Conservation (phyloP, 1,140 invertebrate genomes). For the Pemphigus obesinymphae region DNA sequence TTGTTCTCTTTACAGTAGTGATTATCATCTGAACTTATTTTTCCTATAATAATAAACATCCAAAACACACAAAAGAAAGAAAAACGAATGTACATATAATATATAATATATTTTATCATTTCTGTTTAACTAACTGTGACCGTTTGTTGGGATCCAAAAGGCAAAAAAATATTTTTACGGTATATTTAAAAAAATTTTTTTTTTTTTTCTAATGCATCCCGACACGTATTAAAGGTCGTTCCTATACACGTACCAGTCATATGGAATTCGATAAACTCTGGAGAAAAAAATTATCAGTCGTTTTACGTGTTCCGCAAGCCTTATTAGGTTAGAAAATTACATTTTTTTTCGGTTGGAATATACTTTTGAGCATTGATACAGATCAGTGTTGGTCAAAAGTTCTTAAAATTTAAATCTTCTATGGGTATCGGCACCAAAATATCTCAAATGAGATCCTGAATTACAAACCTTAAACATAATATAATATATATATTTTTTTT, state of each 20-base stretch:
- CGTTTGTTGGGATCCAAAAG: not conserved
- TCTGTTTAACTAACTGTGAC: constrained; percentile 25
- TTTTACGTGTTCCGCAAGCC: constrained; percentile 26
- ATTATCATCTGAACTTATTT: not conserved
- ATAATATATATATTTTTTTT: not conserved
- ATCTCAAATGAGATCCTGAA: not conserved
- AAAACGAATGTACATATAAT: not conserved
- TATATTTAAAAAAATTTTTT: no score
- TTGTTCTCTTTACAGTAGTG: not conserved
- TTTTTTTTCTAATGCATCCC: not conserved
- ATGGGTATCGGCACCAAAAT: not conserved
- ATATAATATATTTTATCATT: not conserved
- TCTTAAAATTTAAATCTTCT: not conserved
- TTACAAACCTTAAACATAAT: not conserved
- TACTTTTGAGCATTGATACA: no score
- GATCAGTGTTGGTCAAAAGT: not conserved
- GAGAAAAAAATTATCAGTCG: not conserved
- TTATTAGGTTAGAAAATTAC: constrained; percentile 21
- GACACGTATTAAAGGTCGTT: constrained; percentile 14
- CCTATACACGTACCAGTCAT: not conserved
- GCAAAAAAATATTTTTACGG: not conserved
- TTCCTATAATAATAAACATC: not conserved
- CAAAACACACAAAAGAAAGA: not conserved
- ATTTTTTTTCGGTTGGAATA: constrained; percentile 22
- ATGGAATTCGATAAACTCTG: not conserved